Percentiles rank a stretch among this genome's conserved stretches.
Conservation (phyloP, 1,140 invertebrate genomes). For the Callitettix versicolor region DNA sequence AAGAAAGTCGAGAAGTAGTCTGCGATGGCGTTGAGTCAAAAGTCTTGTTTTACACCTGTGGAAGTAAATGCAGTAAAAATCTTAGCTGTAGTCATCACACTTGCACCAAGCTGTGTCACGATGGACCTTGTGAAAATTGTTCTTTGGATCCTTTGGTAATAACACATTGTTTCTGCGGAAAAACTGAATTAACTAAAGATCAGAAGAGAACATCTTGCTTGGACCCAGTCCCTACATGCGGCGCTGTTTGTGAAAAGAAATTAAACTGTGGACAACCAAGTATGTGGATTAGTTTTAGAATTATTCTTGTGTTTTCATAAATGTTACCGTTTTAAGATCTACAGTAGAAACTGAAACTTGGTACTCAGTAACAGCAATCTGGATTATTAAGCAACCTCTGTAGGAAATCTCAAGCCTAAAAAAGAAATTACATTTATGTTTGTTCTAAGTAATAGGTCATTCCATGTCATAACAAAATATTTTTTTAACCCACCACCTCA, state of each 20-base stretch:
- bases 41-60: slow-evolving; percentile 47
- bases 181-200: slow-evolving; percentile 42
- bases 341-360: too few relatives aligned
- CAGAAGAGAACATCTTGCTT: slow-evolving; percentile 53
- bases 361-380: too few relatives aligned
- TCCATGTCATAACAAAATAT: too few relatives aligned
- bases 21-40: slow-evolving; percentile 37
- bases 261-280: slow-evolving; percentile 70
- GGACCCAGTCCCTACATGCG: slow-evolving; percentile 80
- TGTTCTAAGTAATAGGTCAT: too few relatives aligned
- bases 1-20: slow-evolving; percentile 36
- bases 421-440: too few relatives aligned
- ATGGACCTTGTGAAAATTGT: slow-evolving; percentile 44
- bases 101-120: slow-evolving; percentile 62
- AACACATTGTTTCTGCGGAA: slow-evolving; percentile 75
- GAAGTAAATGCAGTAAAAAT: slow-evolving; percentile 50
- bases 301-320: background rate
- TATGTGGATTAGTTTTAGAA: slow-evolving; percentile 26
- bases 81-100: slow-evolving; percentile 67
- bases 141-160: slow-evolving; percentile 48
- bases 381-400: background rate
- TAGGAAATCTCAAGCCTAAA: too few relatives aligned
- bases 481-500: too few relatives aligned
- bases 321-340: too few relatives aligned
- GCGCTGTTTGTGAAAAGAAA: slow-evolving; percentile 62